phyloP scores from a whole-genome alignment of 2,113 vertebrate species.

The Psophia crepitans region DNA sequence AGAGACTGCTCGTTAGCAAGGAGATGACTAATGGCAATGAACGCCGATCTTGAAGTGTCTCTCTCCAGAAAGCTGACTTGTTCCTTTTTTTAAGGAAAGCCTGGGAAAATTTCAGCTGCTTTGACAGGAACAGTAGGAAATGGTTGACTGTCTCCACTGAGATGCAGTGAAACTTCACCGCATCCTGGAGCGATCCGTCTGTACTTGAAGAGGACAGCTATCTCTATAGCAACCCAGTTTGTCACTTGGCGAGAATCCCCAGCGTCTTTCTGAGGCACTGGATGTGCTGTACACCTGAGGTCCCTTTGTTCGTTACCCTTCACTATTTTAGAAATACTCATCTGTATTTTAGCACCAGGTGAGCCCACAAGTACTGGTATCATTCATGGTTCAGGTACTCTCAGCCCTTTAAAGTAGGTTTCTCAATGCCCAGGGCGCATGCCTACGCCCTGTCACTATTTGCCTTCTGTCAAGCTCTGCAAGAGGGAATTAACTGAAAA shows the following conservation, averaged over 20 bases:
- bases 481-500: background rate
- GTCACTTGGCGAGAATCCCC: background rate
- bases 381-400: background rate
- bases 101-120: background rate
- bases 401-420: background rate
- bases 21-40: background rate
- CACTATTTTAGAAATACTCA: background rate
- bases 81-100: background rate
- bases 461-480: background rate
- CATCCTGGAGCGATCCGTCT: background rate
- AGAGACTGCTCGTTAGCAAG: background rate
- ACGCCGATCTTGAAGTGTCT: background rate
- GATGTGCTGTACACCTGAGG: background rate
- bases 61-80: background rate
- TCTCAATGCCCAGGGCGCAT: background rate
- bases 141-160: background rate
- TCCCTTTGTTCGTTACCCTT: background rate
- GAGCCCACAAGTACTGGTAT: too few relatives aligned
- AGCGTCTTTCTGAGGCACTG: background rate
- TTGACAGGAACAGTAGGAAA: background rate
- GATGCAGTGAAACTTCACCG: background rate
- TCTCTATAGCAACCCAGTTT: conserved; percentile 28
- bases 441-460: background rate
- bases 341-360: background rate
- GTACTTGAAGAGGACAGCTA: background rate